Base-by-base conservation (phyloP, 2,888 invertebrate species). In the Timema cristinae region DNA sequence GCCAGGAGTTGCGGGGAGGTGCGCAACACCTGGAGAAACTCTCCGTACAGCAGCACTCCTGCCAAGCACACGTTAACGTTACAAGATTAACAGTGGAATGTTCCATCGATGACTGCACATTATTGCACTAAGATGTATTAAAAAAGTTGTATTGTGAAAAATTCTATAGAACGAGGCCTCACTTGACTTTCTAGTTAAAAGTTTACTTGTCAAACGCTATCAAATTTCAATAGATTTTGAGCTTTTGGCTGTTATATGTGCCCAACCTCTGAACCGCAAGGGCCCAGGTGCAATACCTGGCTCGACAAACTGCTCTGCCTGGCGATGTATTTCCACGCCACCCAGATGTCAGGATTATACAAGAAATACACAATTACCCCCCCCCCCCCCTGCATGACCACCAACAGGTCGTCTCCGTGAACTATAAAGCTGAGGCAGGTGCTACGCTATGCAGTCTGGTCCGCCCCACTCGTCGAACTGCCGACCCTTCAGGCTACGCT, bases 1-100 rank as follows among this genome's bases (percentile, higher is more conserved):
- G 93, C 92, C 68, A 93, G 80, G 61, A 92, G 82, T 77, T 88
- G 86, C 0, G 93, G 92, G 68, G 89, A 88, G 72, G 88, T 87
- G 74, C 91, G 85, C 56, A 94, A 79, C 72, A 86, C 85, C 77
- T 88, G 88, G 54, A 94, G 82, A 73, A 93, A 87, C 77, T 90
- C 90, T 52, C 90, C 89, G 77, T 90, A 89, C 69, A 87, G 86
- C 67, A 88, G 67, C 88, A 86, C 78, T 85, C 84, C 84, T 86
- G 75, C 50, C 77, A 74, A 6, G 73, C 16, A 48, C 16, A 10
- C 47, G 47, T 59, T 59, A 59, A 10, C 47, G 47, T 59, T 59
- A 59, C 8, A 15, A 16, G 59, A 9, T 59, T 48, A 50, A 50
- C 76, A 76, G 47, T 16, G 16, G 11, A n/a, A 8, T 9, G n/a